Evolutionary conservation across 2,888 invertebrate species (phyloP), one percentile per base, ranked within the genome.

Genomic region (Andrena bicolor): DNA sequence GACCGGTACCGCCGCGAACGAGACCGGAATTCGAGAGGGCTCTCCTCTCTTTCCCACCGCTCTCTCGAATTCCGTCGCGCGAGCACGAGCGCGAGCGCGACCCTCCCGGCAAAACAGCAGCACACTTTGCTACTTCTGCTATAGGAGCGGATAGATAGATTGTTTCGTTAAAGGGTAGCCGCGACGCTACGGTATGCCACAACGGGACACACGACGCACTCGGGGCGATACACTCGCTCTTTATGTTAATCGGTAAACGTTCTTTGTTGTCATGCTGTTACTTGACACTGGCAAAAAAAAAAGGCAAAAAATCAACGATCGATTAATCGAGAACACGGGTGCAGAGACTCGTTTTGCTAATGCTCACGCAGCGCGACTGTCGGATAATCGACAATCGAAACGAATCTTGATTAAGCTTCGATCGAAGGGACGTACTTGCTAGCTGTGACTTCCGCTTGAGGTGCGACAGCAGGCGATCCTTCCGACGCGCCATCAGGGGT

Each of bases 401-500:
- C 20, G 63, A 41, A 56, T 65, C 51, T 73, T 75, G 81, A 68
- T 69, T 64, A 66, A 80, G 74, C 68, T 75, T 75, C 75, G 76
- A 79, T 83, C 76, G 79, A 75, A 85, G 83, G 88, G 88, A 93
- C 94, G 90, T 94, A 94, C 96, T 95, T 95, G 95, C 95, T 90
- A 96, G 94, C 88, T 96, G 95, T 86, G 96, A 95, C 94, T 96
- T 96, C 95, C 97, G 96, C 94, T 96, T 96, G 95, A 96, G 95
- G 91, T 95, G 96, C 94, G 97, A 96, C 92, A 96, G 95, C 93
- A 96, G 95, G 89, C 96, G 95, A 92, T 97, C 96, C 94, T 97
- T 98, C 88, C 98, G 96, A 90, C 97, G 96, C 90, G 96, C 95
- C 91, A 96, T 97, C 94, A 98, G 96, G 91, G 99, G 98, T 94